These are phyloP conservation scores for Bombylius major DNA, from an alignment of 2,888 invertebrate genomes.

Conservation along the genomic window DNA sequence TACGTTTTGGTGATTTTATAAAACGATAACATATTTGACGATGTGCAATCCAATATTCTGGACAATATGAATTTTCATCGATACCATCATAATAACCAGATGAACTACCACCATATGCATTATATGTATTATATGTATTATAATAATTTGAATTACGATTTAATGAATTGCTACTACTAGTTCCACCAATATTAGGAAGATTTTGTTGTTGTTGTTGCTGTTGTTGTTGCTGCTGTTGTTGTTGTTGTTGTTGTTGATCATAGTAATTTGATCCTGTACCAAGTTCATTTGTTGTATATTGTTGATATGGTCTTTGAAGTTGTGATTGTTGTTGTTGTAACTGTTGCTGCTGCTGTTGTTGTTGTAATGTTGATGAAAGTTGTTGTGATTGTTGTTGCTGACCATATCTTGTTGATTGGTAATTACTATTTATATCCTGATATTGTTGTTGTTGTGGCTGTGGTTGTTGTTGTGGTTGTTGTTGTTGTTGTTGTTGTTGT, in stretches of 20 bases:
- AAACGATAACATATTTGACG: slow-evolving; percentile 79
- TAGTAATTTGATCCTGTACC: background rate
- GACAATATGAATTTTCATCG: slow-evolving; percentile 47
- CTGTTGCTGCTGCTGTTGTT: background rate
- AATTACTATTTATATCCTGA: background rate
- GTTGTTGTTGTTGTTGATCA: slow-evolving; percentile 1
- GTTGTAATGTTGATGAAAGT: background rate
- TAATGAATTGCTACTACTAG: background rate
- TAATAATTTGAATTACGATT: background rate
- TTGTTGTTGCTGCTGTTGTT: background rate
- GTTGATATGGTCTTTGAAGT: background rate
- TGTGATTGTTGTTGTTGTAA: background rate
- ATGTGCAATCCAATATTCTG: slow-evolving; percentile 74
- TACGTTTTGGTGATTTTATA: slow-evolving; percentile 71
- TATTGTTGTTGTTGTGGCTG: background rate
- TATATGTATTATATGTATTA: background rate
- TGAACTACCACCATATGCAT: background rate
- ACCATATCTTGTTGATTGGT: background rate
- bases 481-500: background rate
- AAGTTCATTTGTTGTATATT: background rate
- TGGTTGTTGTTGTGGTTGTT: no score
- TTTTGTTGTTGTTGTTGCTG: slow-evolving; percentile 1
- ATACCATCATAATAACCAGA: slow-evolving; percentile 11
- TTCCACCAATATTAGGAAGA: background rate
- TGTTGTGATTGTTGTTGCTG: background rate